phyloP scores from a whole-genome alignment of 2,888 invertebrate species.

The Pterostichus niger region DNA sequence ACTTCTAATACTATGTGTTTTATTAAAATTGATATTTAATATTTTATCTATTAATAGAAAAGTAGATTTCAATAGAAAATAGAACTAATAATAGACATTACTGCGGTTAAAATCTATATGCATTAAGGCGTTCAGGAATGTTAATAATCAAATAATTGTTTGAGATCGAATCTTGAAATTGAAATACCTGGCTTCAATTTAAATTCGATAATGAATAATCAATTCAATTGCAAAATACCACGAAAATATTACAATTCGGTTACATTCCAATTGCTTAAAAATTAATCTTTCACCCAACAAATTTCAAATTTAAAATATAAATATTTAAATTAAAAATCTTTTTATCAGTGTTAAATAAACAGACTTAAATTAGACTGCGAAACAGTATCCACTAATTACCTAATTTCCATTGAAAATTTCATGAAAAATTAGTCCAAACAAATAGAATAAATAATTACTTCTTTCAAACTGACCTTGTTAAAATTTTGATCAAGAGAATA shows the following conservation, averaged over 20 bases:
- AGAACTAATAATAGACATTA: too few species aligned
- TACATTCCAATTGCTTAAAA: not conserved
- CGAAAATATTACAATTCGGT: not conserved
- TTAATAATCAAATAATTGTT: too few species aligned
- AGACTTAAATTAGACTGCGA: not conserved
- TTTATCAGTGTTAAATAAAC: constrained; percentile 23
- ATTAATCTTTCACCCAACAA: not conserved
- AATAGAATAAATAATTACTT: constrained; percentile 33
- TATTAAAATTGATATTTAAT: too few species aligned
- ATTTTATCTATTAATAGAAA: too few species aligned
- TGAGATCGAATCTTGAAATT: too few species aligned
- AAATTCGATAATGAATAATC: too few species aligned
- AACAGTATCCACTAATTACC: constrained; percentile 32
- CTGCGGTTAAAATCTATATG: too few species aligned
- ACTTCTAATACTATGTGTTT: too few species aligned
- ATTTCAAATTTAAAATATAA: constrained; percentile 25
- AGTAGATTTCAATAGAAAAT: too few species aligned
- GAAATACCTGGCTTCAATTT: too few species aligned
- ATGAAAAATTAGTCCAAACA: constrained; percentile 16
- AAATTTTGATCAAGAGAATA: constrained; percentile 3
- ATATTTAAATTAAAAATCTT: constrained; percentile 39
- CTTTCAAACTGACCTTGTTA: not conserved
- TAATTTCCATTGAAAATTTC: constrained; percentile 32
- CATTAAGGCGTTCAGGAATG: too few species aligned
- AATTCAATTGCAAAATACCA: not conserved